Evolutionary conservation across 2,797 vertebrate species (phyloP).

Genomic region (Discoglossus pictus): DNA sequence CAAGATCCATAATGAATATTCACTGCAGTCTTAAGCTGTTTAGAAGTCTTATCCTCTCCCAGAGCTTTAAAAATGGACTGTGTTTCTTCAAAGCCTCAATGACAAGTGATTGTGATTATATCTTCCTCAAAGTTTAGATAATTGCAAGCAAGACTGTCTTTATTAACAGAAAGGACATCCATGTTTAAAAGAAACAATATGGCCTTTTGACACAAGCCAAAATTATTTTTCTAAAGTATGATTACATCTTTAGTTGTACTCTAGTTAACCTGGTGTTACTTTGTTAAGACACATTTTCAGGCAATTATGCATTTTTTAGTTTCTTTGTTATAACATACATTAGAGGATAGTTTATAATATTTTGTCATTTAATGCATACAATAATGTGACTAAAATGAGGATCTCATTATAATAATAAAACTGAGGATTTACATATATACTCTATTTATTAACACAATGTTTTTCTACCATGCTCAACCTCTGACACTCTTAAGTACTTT

Average conservation of each 20-base stretch:
- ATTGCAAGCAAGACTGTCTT: constrained; percentile 14
- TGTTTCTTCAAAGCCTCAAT: constrained; percentile 18
- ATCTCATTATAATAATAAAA: no score
- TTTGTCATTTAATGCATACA: no score
- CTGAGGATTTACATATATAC: no score
- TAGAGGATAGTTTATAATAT: no score
- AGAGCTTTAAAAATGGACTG: constrained; percentile 8
- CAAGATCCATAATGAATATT: constrained; percentile 21
- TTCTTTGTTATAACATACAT: no score
- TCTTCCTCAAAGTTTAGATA: constrained; percentile 17
- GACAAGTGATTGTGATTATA: constrained; percentile 23
- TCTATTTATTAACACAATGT: no score
- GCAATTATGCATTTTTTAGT: not conserved
- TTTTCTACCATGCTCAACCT: no score
- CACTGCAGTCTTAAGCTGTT: constrained; percentile 11
- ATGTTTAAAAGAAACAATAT: constrained; percentile 4
- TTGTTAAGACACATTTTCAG: not conserved
- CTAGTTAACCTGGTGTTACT: not conserved
- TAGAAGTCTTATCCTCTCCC: constrained; percentile 20
- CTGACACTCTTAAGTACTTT: no score
- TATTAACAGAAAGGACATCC: constrained; percentile 9
- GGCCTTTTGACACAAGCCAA: constrained; percentile 3
- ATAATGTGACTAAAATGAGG: no score
- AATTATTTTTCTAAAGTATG: not conserved
- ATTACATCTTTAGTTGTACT: not conserved